Conservation (phyloP, 2,113 vertebrate genomes). For the Hydrochoerus hydrochaeris region DNA sequence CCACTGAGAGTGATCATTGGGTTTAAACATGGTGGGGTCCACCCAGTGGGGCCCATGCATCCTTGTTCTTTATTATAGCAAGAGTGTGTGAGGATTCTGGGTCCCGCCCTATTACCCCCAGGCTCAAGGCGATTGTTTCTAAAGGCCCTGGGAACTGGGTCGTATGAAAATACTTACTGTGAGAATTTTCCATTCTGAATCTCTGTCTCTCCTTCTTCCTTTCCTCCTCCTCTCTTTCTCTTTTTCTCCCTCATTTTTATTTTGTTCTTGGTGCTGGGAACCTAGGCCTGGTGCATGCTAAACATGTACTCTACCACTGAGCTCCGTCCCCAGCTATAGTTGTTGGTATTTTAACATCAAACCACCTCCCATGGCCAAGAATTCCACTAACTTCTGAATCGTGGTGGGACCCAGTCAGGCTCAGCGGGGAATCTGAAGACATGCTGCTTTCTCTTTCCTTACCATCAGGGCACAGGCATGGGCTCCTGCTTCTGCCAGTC, state of each 20-base stretch:
- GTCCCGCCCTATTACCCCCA: fast-evolving
- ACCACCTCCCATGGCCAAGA: neutral
- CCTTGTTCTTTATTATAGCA: neutral
- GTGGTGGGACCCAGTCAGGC: neutral
- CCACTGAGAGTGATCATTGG: neutral
- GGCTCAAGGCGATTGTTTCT: neutral
- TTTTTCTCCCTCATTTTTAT: neutral
- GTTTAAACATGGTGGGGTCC: neutral
- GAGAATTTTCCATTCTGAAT: neutral
- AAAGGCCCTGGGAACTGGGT: neutral
- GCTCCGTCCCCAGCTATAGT: neutral
- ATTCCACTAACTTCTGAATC: neutral
- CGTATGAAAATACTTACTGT: neutral
- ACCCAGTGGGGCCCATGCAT: neutral
- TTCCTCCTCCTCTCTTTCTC: neutral
- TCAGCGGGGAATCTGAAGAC: neutral
- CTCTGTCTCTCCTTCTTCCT: neutral
- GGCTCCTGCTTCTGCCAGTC: neutral
- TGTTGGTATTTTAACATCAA: neutral
- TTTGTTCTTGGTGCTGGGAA: neutral
- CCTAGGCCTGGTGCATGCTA: neutral
- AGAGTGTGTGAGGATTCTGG: neutral
- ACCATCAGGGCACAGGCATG: neutral
- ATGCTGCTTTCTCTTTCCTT: neutral
- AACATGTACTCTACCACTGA: neutral